Evolutionary conservation across 2,888 invertebrate species (phyloP).

Genomic region (Andrena chrysosceles): DNA sequence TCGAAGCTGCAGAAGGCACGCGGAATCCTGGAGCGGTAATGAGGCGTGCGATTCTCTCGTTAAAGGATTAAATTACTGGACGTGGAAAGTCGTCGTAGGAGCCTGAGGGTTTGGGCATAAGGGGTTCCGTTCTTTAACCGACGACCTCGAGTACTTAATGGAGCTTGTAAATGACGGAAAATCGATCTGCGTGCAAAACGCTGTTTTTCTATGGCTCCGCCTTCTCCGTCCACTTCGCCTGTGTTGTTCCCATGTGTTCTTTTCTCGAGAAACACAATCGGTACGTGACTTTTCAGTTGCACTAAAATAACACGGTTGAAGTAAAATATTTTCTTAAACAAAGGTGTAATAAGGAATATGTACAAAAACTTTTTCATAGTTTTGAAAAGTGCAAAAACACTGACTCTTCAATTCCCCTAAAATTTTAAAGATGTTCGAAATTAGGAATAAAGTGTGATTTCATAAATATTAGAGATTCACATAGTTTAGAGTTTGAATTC

Average conservation of each 20-base stretch:
- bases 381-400: no score
- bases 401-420: no score
- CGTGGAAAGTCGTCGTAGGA: constrained; percentile 61
- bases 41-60: constrained; percentile 77
- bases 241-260: background rate
- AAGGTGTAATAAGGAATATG: no score
- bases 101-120: constrained; percentile 47
- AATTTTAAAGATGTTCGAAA: no score
- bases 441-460: background rate
- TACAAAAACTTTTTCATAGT: no score
- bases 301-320: no score
- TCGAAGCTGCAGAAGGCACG: constrained; percentile 42
- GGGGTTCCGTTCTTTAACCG: constrained; percentile 55
- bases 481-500: background rate
- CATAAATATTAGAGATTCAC: background rate
- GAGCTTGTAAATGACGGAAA: constrained; percentile 44
- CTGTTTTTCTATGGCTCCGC: constrained; percentile 34
- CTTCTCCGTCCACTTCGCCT: background rate
- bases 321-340: no score
- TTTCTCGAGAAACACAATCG: no score
- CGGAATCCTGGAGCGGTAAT: constrained; percentile 70
- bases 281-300: no score
- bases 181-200: constrained; percentile 40
- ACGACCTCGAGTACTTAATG: constrained; percentile 55
- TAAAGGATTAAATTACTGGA: constrained; percentile 78